Evolutionary conservation across 2,113 vertebrate genomes (phyloP).

Genomic region (Bagarius yarrelli): DNA sequence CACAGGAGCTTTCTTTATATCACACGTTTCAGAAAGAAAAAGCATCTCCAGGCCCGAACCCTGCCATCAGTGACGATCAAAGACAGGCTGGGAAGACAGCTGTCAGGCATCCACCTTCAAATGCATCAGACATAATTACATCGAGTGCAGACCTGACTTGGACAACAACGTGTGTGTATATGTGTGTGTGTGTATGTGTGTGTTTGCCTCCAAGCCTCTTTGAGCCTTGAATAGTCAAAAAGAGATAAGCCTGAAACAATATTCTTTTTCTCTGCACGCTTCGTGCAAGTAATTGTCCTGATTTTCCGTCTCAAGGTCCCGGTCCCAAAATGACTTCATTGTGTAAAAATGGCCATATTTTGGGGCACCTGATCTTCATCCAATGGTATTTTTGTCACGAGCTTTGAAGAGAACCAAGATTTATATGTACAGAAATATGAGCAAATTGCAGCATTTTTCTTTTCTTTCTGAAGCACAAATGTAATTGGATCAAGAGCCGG

Average conservation of each 20-base stretch:
- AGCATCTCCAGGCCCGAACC: conserved; percentile 21
- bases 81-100: conserved; percentile 47
- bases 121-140: conserved; percentile 75
- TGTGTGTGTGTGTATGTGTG: conserved; percentile 46
- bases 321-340: conserved; percentile 80
- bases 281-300: conserved; percentile 43
- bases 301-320: conserved; percentile 59
- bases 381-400: conserved; percentile 77
- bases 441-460: conserved; percentile 96
- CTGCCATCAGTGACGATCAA: conserved; percentile 47
- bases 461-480: conserved; percentile 83
- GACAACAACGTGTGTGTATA: conserved; percentile 34
- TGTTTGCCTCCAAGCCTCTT: conserved; percentile 34
- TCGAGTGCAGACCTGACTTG: conserved; percentile 76
- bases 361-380: conserved; percentile 73
- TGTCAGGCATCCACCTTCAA: conserved; percentile 63
- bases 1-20: conserved; percentile 24
- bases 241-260: conserved; percentile 53
- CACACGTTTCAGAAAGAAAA: conserved; percentile 35
- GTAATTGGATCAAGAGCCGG: conserved; percentile 86
- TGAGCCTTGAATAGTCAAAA: conserved; percentile 53
- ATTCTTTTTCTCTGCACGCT: conserved; percentile 47
- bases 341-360: conserved; percentile 74
- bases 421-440: conserved; percentile 78
- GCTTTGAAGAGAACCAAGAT: conserved; percentile 88